These are phyloP conservation scores for Neocrepidodera transversa DNA, from an alignment of 2,888 invertebrate genomes.

Conservation along the genomic window DNA sequence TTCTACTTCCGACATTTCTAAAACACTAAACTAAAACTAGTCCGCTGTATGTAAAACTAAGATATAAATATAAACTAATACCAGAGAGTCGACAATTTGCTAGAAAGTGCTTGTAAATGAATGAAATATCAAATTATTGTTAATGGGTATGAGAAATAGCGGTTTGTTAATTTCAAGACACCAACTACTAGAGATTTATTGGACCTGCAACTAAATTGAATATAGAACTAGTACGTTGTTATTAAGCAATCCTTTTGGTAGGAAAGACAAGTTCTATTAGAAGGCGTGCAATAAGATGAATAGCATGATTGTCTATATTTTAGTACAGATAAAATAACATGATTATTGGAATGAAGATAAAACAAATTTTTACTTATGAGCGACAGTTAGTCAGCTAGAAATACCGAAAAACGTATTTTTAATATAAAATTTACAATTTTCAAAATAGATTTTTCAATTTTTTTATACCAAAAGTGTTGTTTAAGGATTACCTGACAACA, in stretches of 20 bases:
- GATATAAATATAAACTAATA: slow-evolving; percentile 8
- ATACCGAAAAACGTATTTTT: too few species aligned
- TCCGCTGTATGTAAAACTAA: slow-evolving; percentile 1
- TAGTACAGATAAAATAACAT: background rate
- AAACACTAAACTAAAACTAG: background rate
- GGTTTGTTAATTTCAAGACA: slow-evolving; percentile 12
- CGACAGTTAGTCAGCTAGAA: too few species aligned
- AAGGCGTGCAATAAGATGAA: background rate
- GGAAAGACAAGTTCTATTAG: slow-evolving; percentile 4
- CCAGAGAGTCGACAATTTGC: slow-evolving; percentile 11
- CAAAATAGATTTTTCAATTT: too few species aligned
- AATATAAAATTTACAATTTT: too few species aligned
- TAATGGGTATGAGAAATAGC: slow-evolving; percentile 8
- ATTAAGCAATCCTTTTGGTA: slow-evolving; percentile 6
- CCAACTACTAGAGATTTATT: slow-evolving; percentile 10
- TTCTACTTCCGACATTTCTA: background rate
- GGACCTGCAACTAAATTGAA: slow-evolving; percentile 6
- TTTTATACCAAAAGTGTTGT: too few species aligned
- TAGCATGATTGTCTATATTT: background rate
- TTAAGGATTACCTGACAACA: too few species aligned
- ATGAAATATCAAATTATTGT: slow-evolving; percentile 18
- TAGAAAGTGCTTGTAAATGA: slow-evolving; percentile 14
- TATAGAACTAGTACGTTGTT: slow-evolving; percentile 3
- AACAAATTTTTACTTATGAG: too few species aligned
- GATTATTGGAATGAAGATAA: too few species aligned